Evolutionary conservation across 2,113 vertebrate genomes (phyloP).

Genomic region (Alligator mississippiensis): DNA sequence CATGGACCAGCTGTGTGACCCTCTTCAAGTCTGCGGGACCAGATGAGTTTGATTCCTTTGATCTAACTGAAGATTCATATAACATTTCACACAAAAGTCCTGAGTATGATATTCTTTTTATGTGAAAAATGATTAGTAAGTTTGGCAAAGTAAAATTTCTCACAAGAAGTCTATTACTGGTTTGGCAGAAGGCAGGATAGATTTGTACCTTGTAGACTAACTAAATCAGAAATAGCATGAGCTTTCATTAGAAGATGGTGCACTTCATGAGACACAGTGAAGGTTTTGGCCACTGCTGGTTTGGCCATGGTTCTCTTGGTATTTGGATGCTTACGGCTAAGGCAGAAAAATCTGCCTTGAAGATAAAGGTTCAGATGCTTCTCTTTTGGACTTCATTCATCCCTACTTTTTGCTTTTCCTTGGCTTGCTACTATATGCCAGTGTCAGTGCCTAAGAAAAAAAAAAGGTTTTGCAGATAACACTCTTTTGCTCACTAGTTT

Average conservation of each 20-base stretch:
- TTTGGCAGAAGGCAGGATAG: not conserved
- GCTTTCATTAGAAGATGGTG: too few species aligned
- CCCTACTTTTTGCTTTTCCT: not conserved
- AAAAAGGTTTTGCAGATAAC: not conserved
- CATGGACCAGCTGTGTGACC: too few species aligned
- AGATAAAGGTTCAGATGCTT: not conserved
- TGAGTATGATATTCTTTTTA: not conserved
- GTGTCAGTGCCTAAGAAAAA: not conserved
- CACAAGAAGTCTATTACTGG: not conserved
- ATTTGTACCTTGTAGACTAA: too few species aligned
- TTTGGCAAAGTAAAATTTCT: not conserved
- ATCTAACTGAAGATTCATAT: not conserved
- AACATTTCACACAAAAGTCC: not conserved
- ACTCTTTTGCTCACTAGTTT: constrained; percentile 3
- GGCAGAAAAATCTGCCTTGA: not conserved
- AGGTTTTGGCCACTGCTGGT: not conserved
- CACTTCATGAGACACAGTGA: too few species aligned
- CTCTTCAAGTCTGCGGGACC: too few species aligned
- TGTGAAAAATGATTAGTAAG: not conserved
- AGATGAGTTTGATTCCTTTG: too few species aligned
- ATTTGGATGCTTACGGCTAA: not conserved
- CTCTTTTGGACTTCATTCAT: not conserved
- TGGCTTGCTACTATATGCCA: not conserved
- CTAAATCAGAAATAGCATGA: too few species aligned
- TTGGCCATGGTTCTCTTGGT: not conserved